phyloP scores from a whole-genome alignment of 1,140 invertebrate genomes.

The Solen grandis region DNA sequence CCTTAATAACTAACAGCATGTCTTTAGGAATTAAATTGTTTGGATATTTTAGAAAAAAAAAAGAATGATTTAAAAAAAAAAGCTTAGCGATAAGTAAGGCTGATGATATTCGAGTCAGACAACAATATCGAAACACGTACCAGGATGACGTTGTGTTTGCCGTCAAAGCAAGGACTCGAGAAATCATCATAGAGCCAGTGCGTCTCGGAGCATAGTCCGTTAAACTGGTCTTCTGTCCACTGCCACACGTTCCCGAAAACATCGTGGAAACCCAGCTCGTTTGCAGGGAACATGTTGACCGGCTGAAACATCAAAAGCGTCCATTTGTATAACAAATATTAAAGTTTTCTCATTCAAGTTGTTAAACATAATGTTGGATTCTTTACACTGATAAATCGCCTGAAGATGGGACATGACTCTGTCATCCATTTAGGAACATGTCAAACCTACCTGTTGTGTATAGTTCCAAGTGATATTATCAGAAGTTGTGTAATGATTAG shows the following conservation, averaged over 20 bases:
- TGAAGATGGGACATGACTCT: neutral
- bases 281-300: conserved; percentile 77
- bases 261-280: conserved; percentile 76
- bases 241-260: conserved; percentile 80
- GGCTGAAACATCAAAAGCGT: conserved; percentile 51
- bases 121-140: too few relatives aligned
- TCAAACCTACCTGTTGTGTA: too few relatives aligned
- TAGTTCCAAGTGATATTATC: too few relatives aligned
- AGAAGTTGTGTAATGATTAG: too few relatives aligned
- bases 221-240: conserved; percentile 80
- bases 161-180: conserved; percentile 79
- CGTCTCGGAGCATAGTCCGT: conserved; percentile 75
- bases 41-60: too few relatives aligned
- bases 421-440: neutral
- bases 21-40: too few relatives aligned
- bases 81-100: too few relatives aligned
- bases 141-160: conserved; percentile 79
- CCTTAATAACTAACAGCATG: too few relatives aligned
- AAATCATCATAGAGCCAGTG: conserved; percentile 80
- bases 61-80: too few relatives aligned
- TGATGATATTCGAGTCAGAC: too few relatives aligned
- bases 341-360: neutral
- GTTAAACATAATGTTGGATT: neutral
- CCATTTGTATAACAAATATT: neutral
- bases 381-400: neutral